These are phyloP conservation scores for Colossoma macropomum DNA, from an alignment of 2,113 vertebrate species.

Conservation along the genomic window DNA sequence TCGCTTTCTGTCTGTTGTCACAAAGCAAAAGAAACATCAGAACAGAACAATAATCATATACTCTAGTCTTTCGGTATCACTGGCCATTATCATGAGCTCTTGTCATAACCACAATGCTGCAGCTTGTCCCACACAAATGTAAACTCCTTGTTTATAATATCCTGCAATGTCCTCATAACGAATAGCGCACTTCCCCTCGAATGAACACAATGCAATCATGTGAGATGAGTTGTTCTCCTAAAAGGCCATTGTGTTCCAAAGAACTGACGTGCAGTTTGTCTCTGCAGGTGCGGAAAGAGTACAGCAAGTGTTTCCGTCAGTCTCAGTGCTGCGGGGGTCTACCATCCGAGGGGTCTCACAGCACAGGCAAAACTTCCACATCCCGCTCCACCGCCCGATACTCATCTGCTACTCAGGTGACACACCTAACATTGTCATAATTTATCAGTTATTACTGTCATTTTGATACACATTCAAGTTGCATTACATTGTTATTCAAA, in stretches of 20 bases:
- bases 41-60: neutral
- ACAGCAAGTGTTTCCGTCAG: slow-evolving; percentile 96
- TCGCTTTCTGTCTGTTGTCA: neutral
- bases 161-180: neutral
- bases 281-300: slow-evolving; percentile 93
- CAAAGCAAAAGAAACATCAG: neutral
- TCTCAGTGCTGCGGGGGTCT: slow-evolving; percentile 92
- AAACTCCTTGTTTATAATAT: neutral
- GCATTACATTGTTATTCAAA: neutral
- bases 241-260: neutral
- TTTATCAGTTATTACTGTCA: neutral
- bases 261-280: neutral
- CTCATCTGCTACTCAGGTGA: slow-evolving; percentile 97
- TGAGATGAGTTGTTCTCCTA: neutral
- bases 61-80: neutral
- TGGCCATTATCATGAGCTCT: neutral
- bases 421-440: neutral
- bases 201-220: neutral
- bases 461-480: neutral
- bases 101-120: neutral
- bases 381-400: slow-evolving; percentile 93
- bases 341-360: slow-evolving; percentile 91
- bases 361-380: slow-evolving; percentile 89
- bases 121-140: neutral
- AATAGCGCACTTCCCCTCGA: neutral